Base-by-base conservation (phyloP, 2,797 vertebrate species). In the Chloroceryle amazona region DNA sequence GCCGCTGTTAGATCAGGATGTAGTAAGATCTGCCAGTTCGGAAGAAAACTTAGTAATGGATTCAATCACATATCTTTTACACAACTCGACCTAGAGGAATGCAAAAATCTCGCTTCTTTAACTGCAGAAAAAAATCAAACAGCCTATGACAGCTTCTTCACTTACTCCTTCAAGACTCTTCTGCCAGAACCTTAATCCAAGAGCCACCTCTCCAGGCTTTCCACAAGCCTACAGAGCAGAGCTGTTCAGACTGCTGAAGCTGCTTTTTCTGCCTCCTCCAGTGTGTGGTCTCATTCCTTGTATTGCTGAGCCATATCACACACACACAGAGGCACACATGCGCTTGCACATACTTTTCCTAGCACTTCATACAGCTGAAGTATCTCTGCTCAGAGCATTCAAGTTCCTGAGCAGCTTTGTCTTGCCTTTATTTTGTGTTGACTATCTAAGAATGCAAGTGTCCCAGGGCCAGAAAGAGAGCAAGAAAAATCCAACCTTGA, bases 141-240 rank as follows among this genome's bases (percentile, higher is more conserved):
- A 57, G 55, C 19, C 47, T 85, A 13, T 54, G 89, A 80, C 81
- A 82, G 55, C 47, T 93, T 87, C 74, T 80, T 95, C 67, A 52
- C 63, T 95, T 85, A 89, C 47, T 22, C 62, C 13, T 85, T 70
- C 71, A 67, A 82, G 78, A 73, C 6, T 61, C 16, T 54, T 85
- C 74, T 94, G 71, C 55, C 94, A 93, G 81, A 80, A 61, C 17
- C 25, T 87, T 73, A 67, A 91, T 80, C 84, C 89, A 89, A 70
- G 47, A 92, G 60, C 57, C 55, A 82, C 67, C 60, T 90, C 72
- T 87, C 42, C 74, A 66, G 76, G 35, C 74, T 80, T 85, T 61
- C 74, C 71, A 85, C 67, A 89, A 82, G 28, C 51, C 63, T 87
- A 41, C 71, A 70, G 3, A 87, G 71, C 49, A 86, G 68, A 75